These are phyloP conservation scores for Sparidentex hasta DNA, from an alignment of 2,797 vertebrate genomes.

Conservation along the genomic window DNA sequence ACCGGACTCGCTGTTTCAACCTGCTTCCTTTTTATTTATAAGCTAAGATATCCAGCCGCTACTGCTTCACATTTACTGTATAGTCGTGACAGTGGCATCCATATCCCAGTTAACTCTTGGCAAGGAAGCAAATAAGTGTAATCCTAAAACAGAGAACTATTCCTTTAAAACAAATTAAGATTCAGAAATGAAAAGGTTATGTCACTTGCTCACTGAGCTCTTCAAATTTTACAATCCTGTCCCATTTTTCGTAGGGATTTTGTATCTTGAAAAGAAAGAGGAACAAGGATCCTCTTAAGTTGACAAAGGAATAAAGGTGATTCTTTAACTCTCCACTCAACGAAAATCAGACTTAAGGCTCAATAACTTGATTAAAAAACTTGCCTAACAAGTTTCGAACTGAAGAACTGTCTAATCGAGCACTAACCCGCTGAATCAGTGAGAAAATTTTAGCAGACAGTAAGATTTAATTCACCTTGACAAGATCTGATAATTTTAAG, in stretches of 20 bases:
- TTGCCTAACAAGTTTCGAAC: slow-evolving; percentile 9
- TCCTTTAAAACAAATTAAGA: not conserved
- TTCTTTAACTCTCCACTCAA: not conserved
- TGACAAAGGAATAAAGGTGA: not conserved
- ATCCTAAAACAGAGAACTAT: not conserved
- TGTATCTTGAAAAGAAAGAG: slow-evolving; percentile 1
- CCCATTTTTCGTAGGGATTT: not conserved
- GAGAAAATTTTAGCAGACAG: slow-evolving; percentile 31
- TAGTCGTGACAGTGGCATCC: not conserved
- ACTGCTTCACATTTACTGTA: not conserved
- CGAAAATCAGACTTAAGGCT: not conserved
- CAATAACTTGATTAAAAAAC: slow-evolving; percentile 7
- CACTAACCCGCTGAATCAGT: slow-evolving; percentile 17
- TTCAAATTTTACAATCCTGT: not conserved
- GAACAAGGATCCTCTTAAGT: not conserved
- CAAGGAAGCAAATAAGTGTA: not conserved
- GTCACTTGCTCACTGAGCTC: not conserved
- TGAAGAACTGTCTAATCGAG: slow-evolving; percentile 23
- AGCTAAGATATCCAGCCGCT: slow-evolving; percentile 3
- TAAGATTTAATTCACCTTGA: slow-evolving; percentile 35
- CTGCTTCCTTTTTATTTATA: slow-evolving; percentile 1
- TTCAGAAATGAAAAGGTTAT: not conserved
- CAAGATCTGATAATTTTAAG: slow-evolving; percentile 50
- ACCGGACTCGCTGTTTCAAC: not conserved
- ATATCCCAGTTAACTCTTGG: not conserved